Base-by-base conservation (phyloP, 2,113 vertebrate species). In the Perognathus longimembris region DNA sequence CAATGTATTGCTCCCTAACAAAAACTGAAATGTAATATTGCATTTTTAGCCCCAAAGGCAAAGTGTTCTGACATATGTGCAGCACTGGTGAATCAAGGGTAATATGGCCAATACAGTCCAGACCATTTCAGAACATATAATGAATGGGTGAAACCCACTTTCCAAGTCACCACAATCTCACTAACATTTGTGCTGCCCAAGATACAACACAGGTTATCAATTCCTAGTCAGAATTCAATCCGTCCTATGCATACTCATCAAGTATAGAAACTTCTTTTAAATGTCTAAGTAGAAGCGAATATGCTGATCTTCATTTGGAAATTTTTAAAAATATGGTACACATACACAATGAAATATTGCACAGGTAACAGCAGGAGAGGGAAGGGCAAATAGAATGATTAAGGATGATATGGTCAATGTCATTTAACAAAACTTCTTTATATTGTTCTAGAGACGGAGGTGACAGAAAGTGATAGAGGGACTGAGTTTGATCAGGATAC, bases 191-290 rank as follows among this genome's bases (percentile, higher is more conserved):
- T 20, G 66, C 0, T 71, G 10, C 22, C 36, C 26, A 54, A 80
- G 57, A 86, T 6, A 30, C 12, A 90, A 8, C 11, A 45, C 18
- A 63, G 28, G 32, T n/a, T 30, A 87, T 76, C 77, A 66, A 45
- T 61, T 82, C 63, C 61, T 76, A 59, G 66, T 42, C 69, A 70
- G 59, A 18, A 21, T 26, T 59, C 67, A 7, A 9, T 91, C 34
- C 67, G 28, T 34, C 30, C 50, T 14, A 21, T 14, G 34, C 63
- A 22, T 76, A 36, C 67, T 90, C 24, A 66, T 30, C 34, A 91
- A 87, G 12, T 86, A 77, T 32, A 73, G 88, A 71, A 30, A 73
- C 10, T 92, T 54, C 57, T 54, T 74, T 88, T 82, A 86, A 91
- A 81, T 24, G 34, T 28, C 77, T 74, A 77, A 64, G 78, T 30